Evolutionary conservation across 2,113 vertebrate species (phyloP).

Genomic region (Phrynocephalus versicolor): DNA sequence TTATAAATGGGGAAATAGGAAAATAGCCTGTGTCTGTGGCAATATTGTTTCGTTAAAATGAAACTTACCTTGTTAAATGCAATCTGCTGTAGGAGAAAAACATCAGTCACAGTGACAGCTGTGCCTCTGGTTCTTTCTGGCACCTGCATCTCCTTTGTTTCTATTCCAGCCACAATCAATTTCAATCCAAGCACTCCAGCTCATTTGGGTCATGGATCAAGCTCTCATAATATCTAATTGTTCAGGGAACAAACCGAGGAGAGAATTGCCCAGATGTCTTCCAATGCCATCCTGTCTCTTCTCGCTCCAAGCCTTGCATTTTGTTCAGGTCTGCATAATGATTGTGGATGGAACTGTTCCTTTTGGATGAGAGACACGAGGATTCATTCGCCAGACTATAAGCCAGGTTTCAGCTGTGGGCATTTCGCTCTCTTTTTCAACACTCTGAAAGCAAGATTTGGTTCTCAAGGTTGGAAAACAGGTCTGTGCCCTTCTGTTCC

Average conservation of each 20-base stretch:
- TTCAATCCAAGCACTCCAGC: neutral
- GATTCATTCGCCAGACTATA: conserved; percentile 52
- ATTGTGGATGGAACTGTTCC: conserved; percentile 29
- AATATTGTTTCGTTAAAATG: neutral
- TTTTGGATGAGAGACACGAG: conserved; percentile 36
- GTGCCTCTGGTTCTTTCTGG: neutral
- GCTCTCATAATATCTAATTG: neutral
- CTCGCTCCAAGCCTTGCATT: neutral
- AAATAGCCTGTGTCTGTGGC: neutral
- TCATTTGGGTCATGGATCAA: neutral
- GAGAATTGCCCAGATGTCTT: conserved; percentile 17
- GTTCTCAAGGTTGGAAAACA: conserved; percentile 54
- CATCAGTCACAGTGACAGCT: neutral
- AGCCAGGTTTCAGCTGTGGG: conserved; percentile 37
- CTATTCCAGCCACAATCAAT: neutral
- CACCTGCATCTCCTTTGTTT: neutral
- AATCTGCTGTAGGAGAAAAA: neutral
- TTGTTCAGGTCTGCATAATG: conserved; percentile 12
- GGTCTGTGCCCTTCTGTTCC: conserved; percentile 45
- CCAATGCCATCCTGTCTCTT: neutral
- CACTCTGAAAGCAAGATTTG: conserved; percentile 51
- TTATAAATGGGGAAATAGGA: neutral
- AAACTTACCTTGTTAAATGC: neutral
- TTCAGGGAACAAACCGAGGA: conserved; percentile 21
- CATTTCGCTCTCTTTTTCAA: conserved; percentile 28